Conservation (phyloP, 2,888 invertebrate species). For the Noctua janthina region DNA sequence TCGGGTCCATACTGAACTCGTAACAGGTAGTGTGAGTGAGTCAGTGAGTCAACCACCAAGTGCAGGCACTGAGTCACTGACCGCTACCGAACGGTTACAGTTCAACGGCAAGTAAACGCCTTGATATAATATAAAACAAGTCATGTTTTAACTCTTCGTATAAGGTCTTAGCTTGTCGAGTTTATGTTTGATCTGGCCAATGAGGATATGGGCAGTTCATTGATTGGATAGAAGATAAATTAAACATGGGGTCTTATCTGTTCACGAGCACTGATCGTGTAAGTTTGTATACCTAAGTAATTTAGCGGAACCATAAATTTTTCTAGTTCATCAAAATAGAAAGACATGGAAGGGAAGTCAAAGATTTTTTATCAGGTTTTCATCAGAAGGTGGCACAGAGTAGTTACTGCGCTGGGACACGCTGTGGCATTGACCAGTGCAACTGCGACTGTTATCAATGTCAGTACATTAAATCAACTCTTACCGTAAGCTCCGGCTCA, state of each 20-base stretch:
- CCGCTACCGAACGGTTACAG: not conserved
- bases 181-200: not conserved
- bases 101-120: not conserved
- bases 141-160: not conserved
- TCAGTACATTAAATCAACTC: conserved; percentile 28
- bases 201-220: not conserved
- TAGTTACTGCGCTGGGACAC: not conserved
- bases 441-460: conserved; percentile 39
- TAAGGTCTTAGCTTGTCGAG: not conserved
- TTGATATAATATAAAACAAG: not conserved
- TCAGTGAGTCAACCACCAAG: conserved; percentile 26
- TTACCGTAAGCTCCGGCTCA: conserved; percentile 18
- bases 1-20: conserved; percentile 4
- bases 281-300: not conserved
- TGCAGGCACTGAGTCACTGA: conserved; percentile 19
- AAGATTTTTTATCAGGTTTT: not conserved
- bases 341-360: not conserved
- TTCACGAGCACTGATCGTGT: not conserved
- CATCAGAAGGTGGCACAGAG: not conserved
- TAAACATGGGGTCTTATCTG: not conserved
- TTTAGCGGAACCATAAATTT: not conserved
- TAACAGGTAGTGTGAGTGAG: conserved; percentile 25
- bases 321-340: not conserved
- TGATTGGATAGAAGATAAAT: not conserved
- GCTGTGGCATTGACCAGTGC: conserved; percentile 1